These are phyloP conservation scores for Plectropomus leopardus DNA, from an alignment of 2,113 vertebrate species.

Conservation along the genomic window DNA sequence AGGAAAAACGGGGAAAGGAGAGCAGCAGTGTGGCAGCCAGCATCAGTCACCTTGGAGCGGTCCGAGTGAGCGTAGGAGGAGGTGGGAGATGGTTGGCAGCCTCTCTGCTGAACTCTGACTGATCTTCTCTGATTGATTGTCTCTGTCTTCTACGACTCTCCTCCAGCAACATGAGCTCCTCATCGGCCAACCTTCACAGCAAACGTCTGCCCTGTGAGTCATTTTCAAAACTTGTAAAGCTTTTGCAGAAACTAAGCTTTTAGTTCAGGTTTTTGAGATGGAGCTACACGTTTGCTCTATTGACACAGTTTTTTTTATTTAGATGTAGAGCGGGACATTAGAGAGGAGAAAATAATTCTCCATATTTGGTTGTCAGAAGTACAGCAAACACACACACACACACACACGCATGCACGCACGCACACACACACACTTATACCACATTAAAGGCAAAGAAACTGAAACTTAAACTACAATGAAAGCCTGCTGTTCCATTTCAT, in stretches of 20 bases:
- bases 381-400: neutral
- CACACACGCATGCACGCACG: neutral
- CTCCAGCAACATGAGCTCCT: constrained; percentile 81
- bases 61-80: constrained; percentile 33
- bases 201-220: constrained; percentile 82
- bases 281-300: neutral
- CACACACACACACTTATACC: neutral
- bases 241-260: neutral
- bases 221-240: neutral
- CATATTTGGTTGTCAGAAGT: constrained; percentile 55
- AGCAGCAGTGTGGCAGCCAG: constrained; percentile 6
- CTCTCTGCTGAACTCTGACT: constrained; percentile 47
- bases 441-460: constrained; percentile 3
- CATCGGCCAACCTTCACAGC: constrained; percentile 77
- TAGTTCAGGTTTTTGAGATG: neutral
- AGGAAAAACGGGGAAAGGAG: constrained; percentile 1
- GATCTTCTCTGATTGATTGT: constrained; percentile 29
- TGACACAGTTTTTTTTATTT: neutral
- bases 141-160: constrained; percentile 31
- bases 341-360: constrained; percentile 30
- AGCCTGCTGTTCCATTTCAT: neutral
- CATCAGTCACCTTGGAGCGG: constrained; percentile 36
- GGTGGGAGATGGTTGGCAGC: constrained; percentile 64
- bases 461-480: neutral
- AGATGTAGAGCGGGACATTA: constrained; percentile 23